Evolutionary conservation across 2,797 vertebrate species (phyloP), one percentile per base, ranked within the genome.

Genomic region (Rachycentron canadum): DNA sequence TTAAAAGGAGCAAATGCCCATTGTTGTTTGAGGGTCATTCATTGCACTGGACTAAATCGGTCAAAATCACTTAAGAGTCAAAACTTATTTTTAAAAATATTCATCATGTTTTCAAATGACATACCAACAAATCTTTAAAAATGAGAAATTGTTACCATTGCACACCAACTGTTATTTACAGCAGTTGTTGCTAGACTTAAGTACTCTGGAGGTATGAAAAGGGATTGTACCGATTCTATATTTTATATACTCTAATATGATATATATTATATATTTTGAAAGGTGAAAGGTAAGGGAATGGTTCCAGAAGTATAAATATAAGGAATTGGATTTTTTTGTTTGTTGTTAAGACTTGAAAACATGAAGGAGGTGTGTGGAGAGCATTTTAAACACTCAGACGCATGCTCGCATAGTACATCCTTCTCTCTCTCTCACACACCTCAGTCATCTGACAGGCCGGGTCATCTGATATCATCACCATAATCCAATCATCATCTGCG

Each of bases 201-300:
- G 90, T 93, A 94, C 94, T 93, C 91, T 93, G 91, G 90, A 94
- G 87, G 86, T 93, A 93, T 94, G 88, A 93, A 92, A 94, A 93
- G 88, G 94, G 93, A 94, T 94, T 93, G 93, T 93, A 94, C 94
- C 92, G 82, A 93, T 94, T 95, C 94, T 96, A 95, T 95, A 95
- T 95, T 96, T 96, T 95, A 94, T 95, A 95, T 94, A 94, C 93
- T 94, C 92, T 92, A 91, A 92, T 93, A 93, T 90, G 92, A 94
- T 92, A 94, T 93, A 95, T 95, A 95, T 94, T 95, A 94, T 95
- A 95, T 96, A 95, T 96, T 95, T 95, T 95, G 93, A 96, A 91
- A 93, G 94, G 94, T 94, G 91, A 94, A 92, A 89, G 92, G 91
- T 95, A 91, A 93, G 92, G 92, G 93, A 95, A 94, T 90, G 93